Base-by-base conservation (phyloP, 2,888 invertebrate species). In the Copidosoma aretas region DNA sequence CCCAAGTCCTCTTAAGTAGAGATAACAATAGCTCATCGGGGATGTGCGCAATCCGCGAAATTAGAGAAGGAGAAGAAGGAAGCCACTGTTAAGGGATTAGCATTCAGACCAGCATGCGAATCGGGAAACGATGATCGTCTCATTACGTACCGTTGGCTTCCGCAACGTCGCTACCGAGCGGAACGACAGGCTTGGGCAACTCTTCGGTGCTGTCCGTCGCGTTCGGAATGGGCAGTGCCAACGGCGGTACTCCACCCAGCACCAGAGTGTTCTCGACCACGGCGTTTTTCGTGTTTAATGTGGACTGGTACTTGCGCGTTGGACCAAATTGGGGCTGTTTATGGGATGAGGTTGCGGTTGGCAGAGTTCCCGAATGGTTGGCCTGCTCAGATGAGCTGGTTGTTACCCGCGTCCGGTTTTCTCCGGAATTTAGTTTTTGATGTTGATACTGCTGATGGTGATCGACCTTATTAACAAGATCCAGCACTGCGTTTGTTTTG, bases 281-380 rank as follows among this genome's bases (percentile, higher is more conserved):
- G 12, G 76, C 66, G 19, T 80, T 22, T 19, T 80, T 79, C 4
- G 78, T 78, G 46, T 80, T 79, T 17, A 78, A 71, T 1, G 80
- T 77, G 14, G 78, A 73, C 24, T 79, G 79, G 67, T 79, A 79
- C 41, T 80, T 82, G 56, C 79, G 77, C 24, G 76, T 80, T 5
- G 68, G 72, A 0, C 73, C 49, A 0, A 67, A 68, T 5, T 75
- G 73, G 1, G 25, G 5, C 8, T 71, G 72, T 8, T 67, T n/a
- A 46, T 64, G 68, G 39, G 63, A 74, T 19, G 65, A 73, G 1
- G 21, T 17, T 24, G 53, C 59, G 10, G 25, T 51, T 25, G 57
- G n/a, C 21, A 58, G 62, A 24, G 24, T 8, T 70, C 71, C 8
- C 62, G 61, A 25, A 64, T 71, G 49, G 43, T 54, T 59, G 58